phyloP scores from a whole-genome alignment of 2,888 invertebrate genomes.

The Platycheirus rosarum region DNA sequence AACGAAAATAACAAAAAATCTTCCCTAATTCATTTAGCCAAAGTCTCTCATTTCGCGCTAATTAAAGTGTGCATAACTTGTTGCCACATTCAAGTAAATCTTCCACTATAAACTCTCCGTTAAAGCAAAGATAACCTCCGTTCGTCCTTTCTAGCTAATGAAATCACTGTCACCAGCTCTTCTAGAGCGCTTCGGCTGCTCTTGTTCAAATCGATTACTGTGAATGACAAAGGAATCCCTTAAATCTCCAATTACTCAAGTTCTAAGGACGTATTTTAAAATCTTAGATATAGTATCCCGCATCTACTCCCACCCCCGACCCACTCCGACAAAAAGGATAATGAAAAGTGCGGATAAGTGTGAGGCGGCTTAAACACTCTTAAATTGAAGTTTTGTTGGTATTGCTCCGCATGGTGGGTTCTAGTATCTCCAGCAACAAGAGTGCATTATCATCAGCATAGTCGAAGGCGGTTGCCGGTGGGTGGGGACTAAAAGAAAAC shows the following conservation, averaged over 20 bases:
- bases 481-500: conserved; percentile 34
- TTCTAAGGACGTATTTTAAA: conserved; percentile 75
- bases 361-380: conserved; percentile 66
- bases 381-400: conserved; percentile 63
- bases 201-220: conserved; percentile 74
- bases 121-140: conserved; percentile 20
- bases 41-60: conserved; percentile 56
- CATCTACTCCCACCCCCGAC: conserved; percentile 1
- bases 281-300: conserved; percentile 43
- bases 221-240: conserved; percentile 76
- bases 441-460: conserved; percentile 66
- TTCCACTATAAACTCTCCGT: conserved; percentile 12
- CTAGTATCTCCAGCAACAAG: conserved; percentile 56
- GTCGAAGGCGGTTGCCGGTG: background rate
- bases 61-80: conserved; percentile 70
- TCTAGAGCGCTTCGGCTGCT: conserved; percentile 59
- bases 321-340: conserved; percentile 53
- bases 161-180: conserved; percentile 66
- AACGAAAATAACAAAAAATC: background rate
- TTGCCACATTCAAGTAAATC: conserved; percentile 59
- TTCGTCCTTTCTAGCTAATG: conserved; percentile 68
- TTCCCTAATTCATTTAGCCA: conserved; percentile 59
- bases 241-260: conserved; percentile 76
- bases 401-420: conserved; percentile 12
- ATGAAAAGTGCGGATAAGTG: conserved; percentile 65